Base-by-base conservation (phyloP, 2,113 vertebrate genomes). In the Macaca mulatta region DNA sequence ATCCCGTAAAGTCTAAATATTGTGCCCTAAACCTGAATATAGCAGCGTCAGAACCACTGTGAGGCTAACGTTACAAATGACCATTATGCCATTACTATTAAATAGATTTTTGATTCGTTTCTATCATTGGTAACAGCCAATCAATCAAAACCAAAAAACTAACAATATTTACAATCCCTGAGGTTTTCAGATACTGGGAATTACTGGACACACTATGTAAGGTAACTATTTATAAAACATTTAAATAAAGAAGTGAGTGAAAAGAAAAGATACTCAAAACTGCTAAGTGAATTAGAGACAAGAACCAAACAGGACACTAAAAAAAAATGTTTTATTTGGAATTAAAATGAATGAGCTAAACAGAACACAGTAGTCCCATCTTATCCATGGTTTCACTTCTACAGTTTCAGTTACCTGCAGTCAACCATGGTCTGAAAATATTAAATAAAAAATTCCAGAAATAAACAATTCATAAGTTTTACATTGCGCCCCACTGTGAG, bases 131-230 rank as follows among this genome's bases (percentile, higher is more conserved):
- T 50, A 83, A 75, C 43, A 97, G 78, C 55, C n/a, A 8, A 89
- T 45, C 61, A 32, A 30, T 32, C 27, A 64, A 64, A 64, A 32
- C 27, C 48, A 50, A 89, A 85, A 85, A 74, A 64, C 16, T 27
- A 61, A 89, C 32, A 64, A 91, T 35, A 95, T 8, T 77, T 86
- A 67, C 38, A 93, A 13, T 81, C 40, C 40, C 40, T 67, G 25
- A 98, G 30, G 52, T 78, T 90, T 94, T 89, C 80, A 92, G 59
- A 80, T 30, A 95, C 13, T 80, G 48, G 48, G 27, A 96, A 87
- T 84, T 75, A 93, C 77, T 35, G 70, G 55, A 79, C 12, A 77
- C 2, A 77, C n/a, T 78, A 79, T 16, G 23, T 67, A 89, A 55
- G 11, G 40, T 17, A 86, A 80, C 45, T 27, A 94, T 45, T 89